Evolutionary conservation across 1,140 invertebrate genomes (phyloP).

Genomic region (Aphelenchoides besseyi): DNA sequence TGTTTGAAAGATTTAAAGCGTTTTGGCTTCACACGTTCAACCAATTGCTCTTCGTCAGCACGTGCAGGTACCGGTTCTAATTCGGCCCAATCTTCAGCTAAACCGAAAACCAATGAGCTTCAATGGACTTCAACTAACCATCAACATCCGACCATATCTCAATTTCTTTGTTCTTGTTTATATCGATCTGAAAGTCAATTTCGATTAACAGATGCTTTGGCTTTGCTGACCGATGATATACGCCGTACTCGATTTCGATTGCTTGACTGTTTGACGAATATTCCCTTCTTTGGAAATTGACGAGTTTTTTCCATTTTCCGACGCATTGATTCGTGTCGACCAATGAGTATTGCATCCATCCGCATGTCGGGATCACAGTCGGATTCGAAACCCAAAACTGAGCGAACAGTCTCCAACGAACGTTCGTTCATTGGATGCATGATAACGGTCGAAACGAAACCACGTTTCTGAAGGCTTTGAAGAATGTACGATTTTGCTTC

Average conservation of each 20-base stretch:
- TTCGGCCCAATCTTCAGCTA: too few relatives aligned
- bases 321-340: conserved; percentile 9
- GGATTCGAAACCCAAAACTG: neutral
- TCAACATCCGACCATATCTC: neutral
- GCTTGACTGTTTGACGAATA: neutral
- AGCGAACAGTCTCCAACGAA: neutral
- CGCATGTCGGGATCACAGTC: neutral
- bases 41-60: too few relatives aligned
- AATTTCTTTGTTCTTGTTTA: neutral
- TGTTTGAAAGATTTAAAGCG: too few relatives aligned
- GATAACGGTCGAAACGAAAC: conserved; percentile 9
- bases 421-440: conserved; percentile 1
- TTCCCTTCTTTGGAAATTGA: neutral
- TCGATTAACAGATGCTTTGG: too few relatives aligned
- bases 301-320: neutral
- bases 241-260: too few relatives aligned
- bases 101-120: too few relatives aligned
- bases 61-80: too few relatives aligned
- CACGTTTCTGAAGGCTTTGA: too few relatives aligned
- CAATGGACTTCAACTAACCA: too few relatives aligned
- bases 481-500: neutral
- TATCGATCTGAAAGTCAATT: too few relatives aligned
- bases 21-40: too few relatives aligned
- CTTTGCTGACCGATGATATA: too few relatives aligned
- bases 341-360: conserved; percentile 13